A percentile compares a stretch with the other conserved stretches of the same genome.
Evolutionary conservation across 2,797 vertebrate genomes (phyloP).

Genomic region (Parauchenoglanis ngamensis): DNA sequence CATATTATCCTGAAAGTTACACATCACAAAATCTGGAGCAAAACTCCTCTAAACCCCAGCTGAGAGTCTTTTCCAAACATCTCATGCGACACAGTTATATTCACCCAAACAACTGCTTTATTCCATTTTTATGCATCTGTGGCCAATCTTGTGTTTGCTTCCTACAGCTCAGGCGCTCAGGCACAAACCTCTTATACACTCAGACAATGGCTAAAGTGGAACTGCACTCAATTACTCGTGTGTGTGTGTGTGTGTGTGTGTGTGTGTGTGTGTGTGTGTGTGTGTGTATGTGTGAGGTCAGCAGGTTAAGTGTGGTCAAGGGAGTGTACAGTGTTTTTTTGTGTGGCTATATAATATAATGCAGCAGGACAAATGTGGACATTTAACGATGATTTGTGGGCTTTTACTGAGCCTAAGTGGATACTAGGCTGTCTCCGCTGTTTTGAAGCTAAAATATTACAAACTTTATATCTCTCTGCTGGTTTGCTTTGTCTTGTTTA

Average conservation of each 20-base stretch:
- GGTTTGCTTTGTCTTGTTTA: slow-evolving; percentile 28
- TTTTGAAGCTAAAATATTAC: slow-evolving; percentile 13
- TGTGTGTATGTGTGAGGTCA: neutral
- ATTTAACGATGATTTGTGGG: slow-evolving; percentile 37
- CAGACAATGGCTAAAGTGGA: slow-evolving; percentile 11
- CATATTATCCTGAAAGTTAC: neutral
- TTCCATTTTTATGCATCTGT: neutral
- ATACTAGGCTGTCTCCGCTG: slow-evolving; percentile 12
- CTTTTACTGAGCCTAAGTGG: slow-evolving; percentile 27
- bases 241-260: neutral
- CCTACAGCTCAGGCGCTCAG: neutral
- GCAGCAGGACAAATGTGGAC: slow-evolving; percentile 31
- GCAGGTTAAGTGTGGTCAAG: slow-evolving; percentile 29
- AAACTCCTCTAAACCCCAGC: neutral
- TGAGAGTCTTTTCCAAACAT: neutral
- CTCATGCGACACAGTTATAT: neutral
- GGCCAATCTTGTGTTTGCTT: slow-evolving; percentile 10
- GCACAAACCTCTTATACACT: slow-evolving; percentile 12
- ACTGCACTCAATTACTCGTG: neutral
- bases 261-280: neutral
- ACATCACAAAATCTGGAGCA: neutral
- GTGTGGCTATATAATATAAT: slow-evolving; percentile 22
- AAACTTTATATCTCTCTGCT: slow-evolving; percentile 6
- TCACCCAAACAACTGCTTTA: neutral
- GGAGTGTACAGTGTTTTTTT: slow-evolving; percentile 25